Conservation (phyloP, 2,113 vertebrate genomes). For the Lepus europaeus region DNA sequence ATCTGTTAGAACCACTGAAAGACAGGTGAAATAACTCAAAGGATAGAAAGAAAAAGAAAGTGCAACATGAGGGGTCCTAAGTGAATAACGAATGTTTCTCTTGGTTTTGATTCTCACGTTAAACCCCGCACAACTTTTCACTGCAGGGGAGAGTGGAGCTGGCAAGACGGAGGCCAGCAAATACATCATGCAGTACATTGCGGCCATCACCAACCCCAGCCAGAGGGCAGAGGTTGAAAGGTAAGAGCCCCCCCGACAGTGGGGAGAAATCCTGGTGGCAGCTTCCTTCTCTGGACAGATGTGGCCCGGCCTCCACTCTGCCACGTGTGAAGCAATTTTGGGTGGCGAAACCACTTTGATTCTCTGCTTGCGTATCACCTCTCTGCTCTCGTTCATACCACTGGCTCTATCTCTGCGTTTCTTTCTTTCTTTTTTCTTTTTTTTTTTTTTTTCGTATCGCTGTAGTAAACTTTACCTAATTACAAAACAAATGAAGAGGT, state of each 20-base stretch:
- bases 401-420: background rate
- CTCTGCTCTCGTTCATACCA: background rate
- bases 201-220: constrained; percentile 98
- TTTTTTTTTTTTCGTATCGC: background rate
- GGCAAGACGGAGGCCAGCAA: constrained; percentile 99
- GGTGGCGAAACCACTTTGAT: background rate
- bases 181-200: constrained; percentile 99
- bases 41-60: background rate
- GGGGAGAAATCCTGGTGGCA: accelerated
- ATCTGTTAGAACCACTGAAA: background rate
- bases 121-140: constrained; percentile 8
- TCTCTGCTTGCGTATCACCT: background rate
- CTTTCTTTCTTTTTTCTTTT: background rate
- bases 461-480: background rate
- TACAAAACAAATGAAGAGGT: background rate
- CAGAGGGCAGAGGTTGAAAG: constrained; percentile 98
- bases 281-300: background rate
- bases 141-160: constrained; percentile 96
- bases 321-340: background rate
- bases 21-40: constrained; percentile 1
- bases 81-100: background rate
- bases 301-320: background rate
- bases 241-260: constrained; percentile 85
- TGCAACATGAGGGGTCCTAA: background rate
- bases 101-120: background rate